Conservation (phyloP, 2,797 vertebrate species). For the Poliocrania exsul region DNA sequence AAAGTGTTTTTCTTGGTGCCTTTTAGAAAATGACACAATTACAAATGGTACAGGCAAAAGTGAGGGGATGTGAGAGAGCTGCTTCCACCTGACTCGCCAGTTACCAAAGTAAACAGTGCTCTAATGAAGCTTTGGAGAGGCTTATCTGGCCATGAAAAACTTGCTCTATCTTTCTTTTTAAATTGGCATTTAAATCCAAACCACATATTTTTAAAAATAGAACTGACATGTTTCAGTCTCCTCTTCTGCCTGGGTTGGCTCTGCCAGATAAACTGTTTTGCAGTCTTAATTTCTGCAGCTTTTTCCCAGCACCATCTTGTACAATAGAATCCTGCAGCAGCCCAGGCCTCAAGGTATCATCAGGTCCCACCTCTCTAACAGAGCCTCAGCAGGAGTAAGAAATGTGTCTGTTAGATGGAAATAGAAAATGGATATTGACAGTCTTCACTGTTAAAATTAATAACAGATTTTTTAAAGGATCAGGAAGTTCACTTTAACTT, state of each 20-base stretch:
- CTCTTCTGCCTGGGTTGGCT: neutral
- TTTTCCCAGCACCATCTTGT: neutral
- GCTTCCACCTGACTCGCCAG: neutral
- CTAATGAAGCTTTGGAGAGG: neutral
- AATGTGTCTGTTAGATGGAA: neutral
- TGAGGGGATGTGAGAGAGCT: neutral
- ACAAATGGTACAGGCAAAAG: neutral
- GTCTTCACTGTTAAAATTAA: neutral
- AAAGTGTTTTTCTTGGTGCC: conserved; percentile 30
- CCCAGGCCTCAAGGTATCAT: rapidly evolving
- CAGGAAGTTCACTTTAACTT: neutral
- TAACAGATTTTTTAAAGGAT: neutral
- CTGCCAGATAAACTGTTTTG: neutral
- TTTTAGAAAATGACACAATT: conserved; percentile 5
- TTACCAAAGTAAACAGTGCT: conserved; percentile 30
- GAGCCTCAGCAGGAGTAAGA: neutral
- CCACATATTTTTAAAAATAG: neutral
- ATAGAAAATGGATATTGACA: neutral
- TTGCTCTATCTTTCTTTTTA: neutral
- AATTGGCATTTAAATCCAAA: neutral
- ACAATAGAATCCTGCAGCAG: neutral
- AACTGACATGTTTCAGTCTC: neutral
- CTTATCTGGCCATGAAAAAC: neutral
- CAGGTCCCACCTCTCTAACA: neutral
- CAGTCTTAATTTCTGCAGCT: neutral